phyloP scores from a whole-genome alignment of 2,888 invertebrate genomes.

The Meghimatium bilineatum region DNA sequence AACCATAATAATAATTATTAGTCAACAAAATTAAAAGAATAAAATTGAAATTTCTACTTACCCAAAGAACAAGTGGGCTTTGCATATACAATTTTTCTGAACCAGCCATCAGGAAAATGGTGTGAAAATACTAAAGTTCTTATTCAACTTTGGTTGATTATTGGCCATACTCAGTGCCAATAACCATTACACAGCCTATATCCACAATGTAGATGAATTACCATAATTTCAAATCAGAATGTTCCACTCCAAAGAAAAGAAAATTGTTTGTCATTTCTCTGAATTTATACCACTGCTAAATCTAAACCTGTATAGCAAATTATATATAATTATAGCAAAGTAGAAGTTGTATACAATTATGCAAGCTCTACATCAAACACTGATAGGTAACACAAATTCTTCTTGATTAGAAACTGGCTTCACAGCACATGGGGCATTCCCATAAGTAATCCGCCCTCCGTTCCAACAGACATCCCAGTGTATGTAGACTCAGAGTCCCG shows the following conservation, averaged over 20 bases:
- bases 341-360: too few relatives aligned
- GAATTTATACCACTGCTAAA: background rate
- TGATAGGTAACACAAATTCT: too few relatives aligned
- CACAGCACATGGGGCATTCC: too few relatives aligned
- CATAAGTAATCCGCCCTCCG: too few relatives aligned
- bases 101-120: slow-evolving; percentile 55
- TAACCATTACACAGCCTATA: background rate
- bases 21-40: background rate
- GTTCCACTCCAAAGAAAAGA: background rate
- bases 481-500: too few relatives aligned
- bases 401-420: too few relatives aligned
- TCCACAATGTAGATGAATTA: background rate
- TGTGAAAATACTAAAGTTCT: background rate
- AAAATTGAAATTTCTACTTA: slow-evolving; percentile 54
- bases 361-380: too few relatives aligned
- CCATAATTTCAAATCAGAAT: background rate
- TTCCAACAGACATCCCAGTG: too few relatives aligned
- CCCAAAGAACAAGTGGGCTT: slow-evolving; percentile 71
- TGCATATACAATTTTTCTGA: slow-evolving; percentile 64
- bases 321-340: background rate
- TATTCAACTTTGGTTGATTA: background rate
- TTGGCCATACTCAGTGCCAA: background rate
- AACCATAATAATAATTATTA: too few relatives aligned
- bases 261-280: background rate
- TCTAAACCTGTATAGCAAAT: background rate